Evolutionary conservation across 2,888 invertebrate genomes (phyloP).

Genomic region (Cephus runcator): DNA sequence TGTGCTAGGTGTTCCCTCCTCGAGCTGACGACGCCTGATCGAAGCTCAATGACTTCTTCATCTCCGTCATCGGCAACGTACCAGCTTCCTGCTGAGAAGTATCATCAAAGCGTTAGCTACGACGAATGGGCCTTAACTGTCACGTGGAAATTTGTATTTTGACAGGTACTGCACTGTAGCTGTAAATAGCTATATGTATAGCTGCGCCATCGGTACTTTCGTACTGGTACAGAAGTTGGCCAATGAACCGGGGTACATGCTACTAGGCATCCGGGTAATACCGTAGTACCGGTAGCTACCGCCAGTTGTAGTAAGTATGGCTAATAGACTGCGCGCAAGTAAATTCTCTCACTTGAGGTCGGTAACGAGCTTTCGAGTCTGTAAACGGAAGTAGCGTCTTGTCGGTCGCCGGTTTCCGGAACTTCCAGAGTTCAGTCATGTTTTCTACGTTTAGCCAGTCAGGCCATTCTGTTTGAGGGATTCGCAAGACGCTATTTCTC

Average conservation of each 20-base stretch:
- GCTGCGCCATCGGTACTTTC: not conserved
- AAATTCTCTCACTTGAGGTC: not conserved
- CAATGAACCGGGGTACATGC: not conserved
- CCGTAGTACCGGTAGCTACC: not conserved
- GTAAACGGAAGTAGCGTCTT: not conserved
- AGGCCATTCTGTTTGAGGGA: not conserved
- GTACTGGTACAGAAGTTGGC: not conserved
- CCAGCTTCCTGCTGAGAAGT: slow-evolving; percentile 70
- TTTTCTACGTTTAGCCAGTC: not conserved
- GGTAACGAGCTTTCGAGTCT: not conserved
- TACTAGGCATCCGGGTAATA: not conserved
- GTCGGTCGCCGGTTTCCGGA: not conserved
- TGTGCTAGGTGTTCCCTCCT: slow-evolving; percentile 65
- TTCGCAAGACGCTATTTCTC: not conserved
- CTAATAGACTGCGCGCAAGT: not conserved
- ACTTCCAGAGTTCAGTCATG: not conserved
- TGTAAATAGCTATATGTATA: not conserved
- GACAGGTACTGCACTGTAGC: not conserved
- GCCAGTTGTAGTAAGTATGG: not conserved
- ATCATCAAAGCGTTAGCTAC: slow-evolving; percentile 44
- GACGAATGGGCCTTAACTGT: slow-evolving; percentile 18
- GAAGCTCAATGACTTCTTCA: slow-evolving; percentile 73
- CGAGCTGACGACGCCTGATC: slow-evolving; percentile 67
- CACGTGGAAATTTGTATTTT: not conserved
- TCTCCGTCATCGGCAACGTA: slow-evolving; percentile 74